Percentiles rank a stretch among this genome's conserved stretches.
These are phyloP conservation scores for Drosophila anceps DNA, from an alignment of 2,888 invertebrate species.

Conservation along the genomic window DNA sequence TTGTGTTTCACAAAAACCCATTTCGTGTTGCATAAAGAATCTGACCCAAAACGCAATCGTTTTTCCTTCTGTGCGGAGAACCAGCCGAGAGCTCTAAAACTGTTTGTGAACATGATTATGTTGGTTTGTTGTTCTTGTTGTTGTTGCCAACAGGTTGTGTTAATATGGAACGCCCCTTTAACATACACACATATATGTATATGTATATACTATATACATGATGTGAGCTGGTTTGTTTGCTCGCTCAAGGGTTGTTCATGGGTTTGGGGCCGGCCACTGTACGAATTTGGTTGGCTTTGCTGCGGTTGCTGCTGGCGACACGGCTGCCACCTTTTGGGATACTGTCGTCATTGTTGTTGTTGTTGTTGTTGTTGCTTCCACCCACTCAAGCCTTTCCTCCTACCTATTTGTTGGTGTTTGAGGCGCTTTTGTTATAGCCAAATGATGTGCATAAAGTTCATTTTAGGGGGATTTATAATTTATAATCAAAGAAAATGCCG, in stretches of 20 bases:
- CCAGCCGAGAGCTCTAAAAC: constrained; percentile 4
- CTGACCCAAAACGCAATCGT: constrained; percentile 22
- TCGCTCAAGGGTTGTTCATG: constrained; percentile 36
- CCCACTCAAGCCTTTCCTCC: constrained; percentile 4
- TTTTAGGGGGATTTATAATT: constrained; percentile 27
- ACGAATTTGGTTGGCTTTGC: constrained; percentile 44
- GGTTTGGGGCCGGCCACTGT: constrained; percentile 27
- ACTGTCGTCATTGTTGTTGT: constrained; percentile 4
- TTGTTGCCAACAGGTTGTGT: constrained; percentile 70
- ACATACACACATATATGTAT: constrained; percentile 32
- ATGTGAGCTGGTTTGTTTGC: constrained; percentile 8
- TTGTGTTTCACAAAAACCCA: constrained; percentile 29
- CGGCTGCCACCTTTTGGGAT: constrained; percentile 17
- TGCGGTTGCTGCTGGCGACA: constrained; percentile 56
- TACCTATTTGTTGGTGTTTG: constrained; percentile 1
- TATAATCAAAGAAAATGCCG: constrained; percentile 59
- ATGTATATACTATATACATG: not conserved
- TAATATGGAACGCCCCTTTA: constrained; percentile 55
- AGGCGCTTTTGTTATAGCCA: constrained; percentile 39
- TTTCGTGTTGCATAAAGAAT: constrained; percentile 30
- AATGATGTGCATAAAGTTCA: constrained; percentile 39
- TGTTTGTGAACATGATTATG: constrained; percentile 16
- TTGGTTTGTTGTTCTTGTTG: constrained; percentile 7
- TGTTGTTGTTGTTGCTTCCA: constrained; percentile 3
- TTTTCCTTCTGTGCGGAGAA: not conserved